Evolutionary conservation across 2,113 vertebrate species (phyloP).

Genomic region (Microcebus griseorufus): DNA sequence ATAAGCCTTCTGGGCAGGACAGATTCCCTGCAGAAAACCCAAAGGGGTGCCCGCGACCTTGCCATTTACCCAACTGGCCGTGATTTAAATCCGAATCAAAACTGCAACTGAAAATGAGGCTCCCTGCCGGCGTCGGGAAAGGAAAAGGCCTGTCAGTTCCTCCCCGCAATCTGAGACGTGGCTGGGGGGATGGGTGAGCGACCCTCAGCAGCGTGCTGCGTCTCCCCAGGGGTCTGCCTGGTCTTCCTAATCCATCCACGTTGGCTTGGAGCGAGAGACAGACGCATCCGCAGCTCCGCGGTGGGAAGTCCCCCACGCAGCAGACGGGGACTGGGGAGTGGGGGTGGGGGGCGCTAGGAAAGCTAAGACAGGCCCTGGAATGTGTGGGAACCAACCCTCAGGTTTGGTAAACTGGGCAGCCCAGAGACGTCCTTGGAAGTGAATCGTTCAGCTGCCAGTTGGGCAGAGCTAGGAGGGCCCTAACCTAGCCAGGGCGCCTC

Average conservation of each 20-base stretch:
- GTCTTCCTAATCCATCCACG: neutral
- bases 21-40: neutral
- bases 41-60: neutral
- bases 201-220: fast-evolving
- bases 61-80: neutral
- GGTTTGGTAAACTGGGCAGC: neutral
- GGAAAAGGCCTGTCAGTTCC: neutral
- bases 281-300: neutral
- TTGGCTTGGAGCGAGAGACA: fast-evolving
- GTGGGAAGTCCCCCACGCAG: neutral
- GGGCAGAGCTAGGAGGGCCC: neutral
- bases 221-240: fast-evolving
- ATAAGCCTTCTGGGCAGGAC: neutral
- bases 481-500: too few relatives aligned
- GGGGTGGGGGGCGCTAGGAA: too few relatives aligned
- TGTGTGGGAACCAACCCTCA: fast-evolving
- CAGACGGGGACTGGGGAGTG: neutral
- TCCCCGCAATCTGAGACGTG: fast-evolving
- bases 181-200: too few relatives aligned
- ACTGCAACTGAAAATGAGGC: neutral
- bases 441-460: neutral
- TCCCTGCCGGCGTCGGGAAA: fast-evolving
- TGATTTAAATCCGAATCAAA: neutral
- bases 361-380: neutral
- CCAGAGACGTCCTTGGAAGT: neutral